Conservation (phyloP, 2,113 vertebrate species). For the Aramus guarauna region DNA sequence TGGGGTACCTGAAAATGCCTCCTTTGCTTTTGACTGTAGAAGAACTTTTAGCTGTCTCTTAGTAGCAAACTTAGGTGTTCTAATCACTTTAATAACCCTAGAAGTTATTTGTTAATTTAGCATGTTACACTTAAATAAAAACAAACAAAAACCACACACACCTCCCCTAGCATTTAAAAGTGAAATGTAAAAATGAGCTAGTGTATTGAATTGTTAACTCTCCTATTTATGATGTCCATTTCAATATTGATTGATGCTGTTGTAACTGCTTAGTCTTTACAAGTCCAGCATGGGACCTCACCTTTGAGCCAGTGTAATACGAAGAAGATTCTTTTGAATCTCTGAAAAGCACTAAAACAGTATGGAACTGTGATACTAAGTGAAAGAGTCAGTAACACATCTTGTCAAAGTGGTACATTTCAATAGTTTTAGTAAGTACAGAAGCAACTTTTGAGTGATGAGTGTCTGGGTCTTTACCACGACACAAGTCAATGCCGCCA, state of each 20-base stretch:
- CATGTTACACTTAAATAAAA: neutral
- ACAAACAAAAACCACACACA: fast-evolving
- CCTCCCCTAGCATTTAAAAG: neutral
- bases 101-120: neutral
- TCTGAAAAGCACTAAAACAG: neutral
- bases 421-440: neutral
- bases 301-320: neutral
- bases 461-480: neutral
- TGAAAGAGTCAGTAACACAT: neutral
- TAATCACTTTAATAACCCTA: neutral
- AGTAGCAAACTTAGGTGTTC: neutral
- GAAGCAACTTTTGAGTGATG: neutral
- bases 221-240: neutral
- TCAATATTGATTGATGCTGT: neutral
- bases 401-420: neutral
- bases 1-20: neutral
- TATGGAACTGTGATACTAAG: neutral
- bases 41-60: neutral
- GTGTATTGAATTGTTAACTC: neutral
- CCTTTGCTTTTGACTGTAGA: neutral
- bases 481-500: neutral
- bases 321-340: neutral
- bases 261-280: neutral
- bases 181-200: neutral
- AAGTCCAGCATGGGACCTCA: neutral